phyloP scores from a whole-genome alignment of 1,140 invertebrate genomes.

The Berghia stephanieae region DNA sequence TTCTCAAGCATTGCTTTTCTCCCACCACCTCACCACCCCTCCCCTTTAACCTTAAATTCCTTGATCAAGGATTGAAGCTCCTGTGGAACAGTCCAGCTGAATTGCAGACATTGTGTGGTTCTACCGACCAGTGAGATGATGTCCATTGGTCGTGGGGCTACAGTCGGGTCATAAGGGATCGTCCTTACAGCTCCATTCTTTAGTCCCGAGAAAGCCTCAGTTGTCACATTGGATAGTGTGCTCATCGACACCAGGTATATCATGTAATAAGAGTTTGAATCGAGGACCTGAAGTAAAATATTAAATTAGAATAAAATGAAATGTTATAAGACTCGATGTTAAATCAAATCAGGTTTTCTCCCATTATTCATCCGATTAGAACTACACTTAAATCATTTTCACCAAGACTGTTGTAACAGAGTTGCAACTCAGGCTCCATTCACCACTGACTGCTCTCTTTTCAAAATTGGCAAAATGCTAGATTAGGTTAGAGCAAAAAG shows the following conservation, averaged over 20 bases:
- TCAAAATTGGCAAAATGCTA: too few relatives aligned
- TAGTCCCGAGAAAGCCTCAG: constrained; percentile 42
- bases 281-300: constrained; percentile 42
- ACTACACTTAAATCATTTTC: constrained; percentile 47
- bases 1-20: background rate
- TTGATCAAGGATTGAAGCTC: constrained; percentile 8
- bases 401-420: constrained; percentile 31
- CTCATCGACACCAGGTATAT: constrained; percentile 54
- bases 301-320: background rate
- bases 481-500: too few relatives aligned
- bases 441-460: constrained; percentile 40
- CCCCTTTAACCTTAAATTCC: background rate
- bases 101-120: constrained; percentile 6
- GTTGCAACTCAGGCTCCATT: constrained; percentile 36
- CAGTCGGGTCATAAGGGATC: constrained; percentile 22
- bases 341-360: background rate
- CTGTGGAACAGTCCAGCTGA: background rate
- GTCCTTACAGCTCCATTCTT: constrained; percentile 36
- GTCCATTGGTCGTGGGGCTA: background rate
- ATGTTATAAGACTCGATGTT: background rate
- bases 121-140: background rate
- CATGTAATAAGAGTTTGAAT: constrained; percentile 41
- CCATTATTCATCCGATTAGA: constrained; percentile 34
- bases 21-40: too few relatives aligned
- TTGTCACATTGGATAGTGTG: constrained; percentile 44